Evolutionary conservation across 2,797 vertebrate genomes (phyloP).

Genomic region (Psittacula derbiana): DNA sequence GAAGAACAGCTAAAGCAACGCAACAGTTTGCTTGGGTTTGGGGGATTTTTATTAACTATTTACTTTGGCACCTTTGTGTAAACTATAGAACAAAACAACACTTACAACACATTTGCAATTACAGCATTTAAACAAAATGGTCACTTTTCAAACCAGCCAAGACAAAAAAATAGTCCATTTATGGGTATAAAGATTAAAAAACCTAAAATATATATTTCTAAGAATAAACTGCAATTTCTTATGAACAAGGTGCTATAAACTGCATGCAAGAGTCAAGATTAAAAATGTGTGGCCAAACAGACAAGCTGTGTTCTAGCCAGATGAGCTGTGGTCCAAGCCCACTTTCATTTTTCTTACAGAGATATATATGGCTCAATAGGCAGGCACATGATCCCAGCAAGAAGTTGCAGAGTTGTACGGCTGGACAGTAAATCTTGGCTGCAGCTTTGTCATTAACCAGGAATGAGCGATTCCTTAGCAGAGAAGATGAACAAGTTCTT

Average conservation of each 20-base stretch:
- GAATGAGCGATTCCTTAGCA: slow-evolving; percentile 34
- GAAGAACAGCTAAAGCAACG: slow-evolving; percentile 61
- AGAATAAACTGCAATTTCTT: slow-evolving; percentile 71
- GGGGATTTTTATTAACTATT: slow-evolving; percentile 56
- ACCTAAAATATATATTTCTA: slow-evolving; percentile 69
- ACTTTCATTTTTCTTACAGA: slow-evolving; percentile 47
- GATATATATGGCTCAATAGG: slow-evolving; percentile 72
- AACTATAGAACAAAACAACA: slow-evolving; percentile 68
- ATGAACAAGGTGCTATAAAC: slow-evolving; percentile 75
- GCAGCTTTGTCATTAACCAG: slow-evolving; percentile 50
- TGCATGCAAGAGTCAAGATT: slow-evolving; percentile 62
- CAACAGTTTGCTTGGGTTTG: slow-evolving; percentile 30
- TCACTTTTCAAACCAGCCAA: slow-evolving; percentile 72
- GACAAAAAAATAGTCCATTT: slow-evolving; percentile 65
- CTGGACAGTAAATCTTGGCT: slow-evolving; percentile 44
- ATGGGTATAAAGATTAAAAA: slow-evolving; percentile 69
- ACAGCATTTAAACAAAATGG: slow-evolving; percentile 70
- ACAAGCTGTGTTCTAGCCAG: slow-evolving; percentile 58
- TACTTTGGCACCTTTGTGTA: slow-evolving; percentile 74
- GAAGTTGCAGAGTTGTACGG: slow-evolving; percentile 45
- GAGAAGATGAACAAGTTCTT: slow-evolving; percentile 18
- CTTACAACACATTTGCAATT: slow-evolving; percentile 68
- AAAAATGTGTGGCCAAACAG: slow-evolving; percentile 64
- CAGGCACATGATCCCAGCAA: slow-evolving; percentile 72
- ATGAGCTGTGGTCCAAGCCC: slow-evolving; percentile 60